Evolutionary conservation across 2,113 vertebrate species (phyloP).

Genomic region (Raja brachyura): DNA sequence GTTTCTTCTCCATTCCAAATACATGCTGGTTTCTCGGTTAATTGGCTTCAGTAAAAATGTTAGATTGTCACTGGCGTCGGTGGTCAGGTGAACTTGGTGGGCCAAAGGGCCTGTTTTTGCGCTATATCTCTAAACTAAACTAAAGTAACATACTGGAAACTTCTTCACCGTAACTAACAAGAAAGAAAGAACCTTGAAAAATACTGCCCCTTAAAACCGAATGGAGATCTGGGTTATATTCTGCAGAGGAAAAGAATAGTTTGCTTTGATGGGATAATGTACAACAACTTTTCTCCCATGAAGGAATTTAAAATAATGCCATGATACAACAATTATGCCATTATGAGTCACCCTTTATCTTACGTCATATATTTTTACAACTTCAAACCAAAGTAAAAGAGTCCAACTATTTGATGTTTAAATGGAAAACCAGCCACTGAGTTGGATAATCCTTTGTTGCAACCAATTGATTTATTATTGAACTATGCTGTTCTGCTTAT

Average conservation of each 20-base stretch:
- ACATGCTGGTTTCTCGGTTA: too few relatives aligned
- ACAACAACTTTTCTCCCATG: neutral
- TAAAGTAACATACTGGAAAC: neutral
- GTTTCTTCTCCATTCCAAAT: too few relatives aligned
- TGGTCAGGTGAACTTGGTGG: too few relatives aligned
- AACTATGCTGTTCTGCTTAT: neutral
- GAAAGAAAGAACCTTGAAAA: neutral
- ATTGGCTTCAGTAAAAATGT: too few relatives aligned
- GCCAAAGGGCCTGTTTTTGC: too few relatives aligned
- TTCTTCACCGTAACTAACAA: neutral
- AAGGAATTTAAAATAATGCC: neutral
- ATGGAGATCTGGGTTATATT: neutral
- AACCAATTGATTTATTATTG: slow-evolving; percentile 9
- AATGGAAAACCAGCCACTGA: neutral
- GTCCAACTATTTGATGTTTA: neutral
- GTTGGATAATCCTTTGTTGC: slow-evolving; percentile 1
- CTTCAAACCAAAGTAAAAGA: neutral
- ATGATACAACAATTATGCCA: neutral
- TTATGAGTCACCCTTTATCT: too few relatives aligned
- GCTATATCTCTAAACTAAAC: too few relatives aligned
- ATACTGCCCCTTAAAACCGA: neutral
- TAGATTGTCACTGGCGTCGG: too few relatives aligned
- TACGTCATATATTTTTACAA: neutral
- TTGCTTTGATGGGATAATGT: neutral
- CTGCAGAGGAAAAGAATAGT: neutral